Base-by-base conservation (phyloP, 1,140 invertebrate species). In the Tribolium madens region DNA sequence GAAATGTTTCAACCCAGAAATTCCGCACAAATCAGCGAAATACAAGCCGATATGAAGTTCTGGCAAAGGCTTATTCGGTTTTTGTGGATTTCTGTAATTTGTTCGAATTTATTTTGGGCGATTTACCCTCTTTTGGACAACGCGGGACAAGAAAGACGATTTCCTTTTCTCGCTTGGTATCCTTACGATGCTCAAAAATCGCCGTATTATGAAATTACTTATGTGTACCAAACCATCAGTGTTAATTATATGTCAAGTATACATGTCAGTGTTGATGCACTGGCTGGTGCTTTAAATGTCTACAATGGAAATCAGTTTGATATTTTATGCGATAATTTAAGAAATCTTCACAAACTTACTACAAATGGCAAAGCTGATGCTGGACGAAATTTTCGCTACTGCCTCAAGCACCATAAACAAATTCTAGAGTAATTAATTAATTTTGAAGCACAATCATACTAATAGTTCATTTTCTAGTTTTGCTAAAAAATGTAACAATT, bases 221-320 rank as follows among this genome's bases (percentile, higher is more conserved):
- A 50, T 14, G 48, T 50, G 6, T 17, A 50, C 13, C 48, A 50
- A 50, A 17, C 15, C 12, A 14, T 50, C 6, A 50, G 48, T 50
- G 15, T 21, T 10, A 26, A 26, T 21, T 57, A 10, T 57, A 21
- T 57, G 15, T 18, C 52, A 2, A 18, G 7, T 6, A 26, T 57
- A n/a, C 52, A 57, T 57, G 52, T 57, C 1, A 57, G 18, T 26
- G 17, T 21, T 12, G 52, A 57, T 26, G 14, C 18, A 9, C 7
- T 57, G 7, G 18, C 17, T 5, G 14, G 10, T 9, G 52, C 15
- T n/a, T 7, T 57, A 3, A 57, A 57, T 9, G 52, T 57, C 4
- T 57, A 12, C 18, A 21, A 17, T 21, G 52, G 52, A n/a, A 18
- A 18, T n/a, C 52, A 57, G 17, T 57, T 57, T 57, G 52, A 57